These are phyloP conservation scores for Cuculus canorus DNA, from an alignment of 2,797 vertebrate species.

Conservation along the genomic window DNA sequence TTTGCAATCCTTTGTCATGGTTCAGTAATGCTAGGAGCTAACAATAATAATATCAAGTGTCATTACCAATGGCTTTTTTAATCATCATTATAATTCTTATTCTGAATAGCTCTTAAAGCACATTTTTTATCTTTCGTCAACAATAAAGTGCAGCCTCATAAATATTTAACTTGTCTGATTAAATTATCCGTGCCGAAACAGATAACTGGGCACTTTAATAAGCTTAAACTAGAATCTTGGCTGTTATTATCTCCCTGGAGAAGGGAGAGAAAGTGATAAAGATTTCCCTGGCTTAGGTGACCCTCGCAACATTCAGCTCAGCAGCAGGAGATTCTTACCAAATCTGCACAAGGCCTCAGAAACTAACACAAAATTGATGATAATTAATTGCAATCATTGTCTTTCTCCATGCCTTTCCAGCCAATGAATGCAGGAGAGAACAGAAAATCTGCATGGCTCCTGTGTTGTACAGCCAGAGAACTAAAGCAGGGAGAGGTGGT, in stretches of 20 bases:
- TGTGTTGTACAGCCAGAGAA: background rate
- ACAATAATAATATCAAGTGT: slow-evolving; percentile 62
- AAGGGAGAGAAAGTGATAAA: slow-evolving; percentile 16
- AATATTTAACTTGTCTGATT: slow-evolving; percentile 73
- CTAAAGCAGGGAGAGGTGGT: background rate
- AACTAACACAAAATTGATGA: background rate
- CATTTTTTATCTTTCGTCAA: slow-evolving; percentile 57
- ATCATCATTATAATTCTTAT: slow-evolving; percentile 63
- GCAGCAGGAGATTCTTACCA: background rate
- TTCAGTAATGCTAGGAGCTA: slow-evolving; percentile 48
- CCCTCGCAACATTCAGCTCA: background rate
- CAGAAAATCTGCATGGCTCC: background rate
- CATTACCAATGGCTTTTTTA: slow-evolving; percentile 47
- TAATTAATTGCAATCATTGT: background rate
- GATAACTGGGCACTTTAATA: slow-evolving; percentile 54
- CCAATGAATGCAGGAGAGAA: background rate
- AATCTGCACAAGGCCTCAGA: background rate
- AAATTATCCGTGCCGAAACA: slow-evolving; percentile 59
- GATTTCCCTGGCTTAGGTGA: background rate
- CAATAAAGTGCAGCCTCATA: slow-evolving; percentile 67
- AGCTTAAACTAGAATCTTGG: slow-evolving; percentile 49
- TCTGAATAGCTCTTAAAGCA: slow-evolving; percentile 53
- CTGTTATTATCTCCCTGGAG: slow-evolving; percentile 53
- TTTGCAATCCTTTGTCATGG: slow-evolving; percentile 40
- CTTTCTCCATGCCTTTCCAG: background rate